These are phyloP conservation scores for Drosophila bifasciata DNA, from an alignment of 1,140 invertebrate genomes.

Conservation along the genomic window DNA sequence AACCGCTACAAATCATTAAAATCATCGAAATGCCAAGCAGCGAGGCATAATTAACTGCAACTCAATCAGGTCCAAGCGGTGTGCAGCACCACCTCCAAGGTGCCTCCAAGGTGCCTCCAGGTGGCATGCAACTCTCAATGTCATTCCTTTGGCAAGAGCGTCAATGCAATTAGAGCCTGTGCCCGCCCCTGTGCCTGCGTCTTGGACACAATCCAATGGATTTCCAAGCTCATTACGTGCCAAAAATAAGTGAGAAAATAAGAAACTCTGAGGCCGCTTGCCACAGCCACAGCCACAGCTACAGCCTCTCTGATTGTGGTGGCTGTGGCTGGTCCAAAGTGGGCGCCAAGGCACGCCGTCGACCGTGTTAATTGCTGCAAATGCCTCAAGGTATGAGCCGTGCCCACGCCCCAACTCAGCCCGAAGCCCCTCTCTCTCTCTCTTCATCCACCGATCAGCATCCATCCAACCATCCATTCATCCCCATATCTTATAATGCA, in stretches of 20 bases:
- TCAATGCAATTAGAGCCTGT: slow-evolving; percentile 71
- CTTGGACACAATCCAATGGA: slow-evolving; percentile 39
- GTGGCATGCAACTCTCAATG: slow-evolving; percentile 30
- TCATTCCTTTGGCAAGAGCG: slow-evolving; percentile 56
- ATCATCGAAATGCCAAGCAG: slow-evolving; percentile 67
- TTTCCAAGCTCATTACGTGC: slow-evolving; percentile 72
- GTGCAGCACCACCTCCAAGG: not conserved
- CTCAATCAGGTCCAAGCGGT: slow-evolving; percentile 56
- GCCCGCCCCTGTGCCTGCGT: slow-evolving; percentile 13
- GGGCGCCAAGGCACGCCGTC: slow-evolving; percentile 76
- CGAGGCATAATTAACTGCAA: slow-evolving; percentile 75
- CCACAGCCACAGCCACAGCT: slow-evolving; percentile 24
- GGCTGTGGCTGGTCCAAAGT: slow-evolving; percentile 45
- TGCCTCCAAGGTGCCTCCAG: too few species aligned
- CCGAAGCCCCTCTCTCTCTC: slow-evolving; percentile 1
- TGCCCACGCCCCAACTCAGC: slow-evolving; percentile 54
- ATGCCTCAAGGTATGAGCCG: slow-evolving; percentile 60
- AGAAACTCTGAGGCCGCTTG: slow-evolving; percentile 10
- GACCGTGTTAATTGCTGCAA: slow-evolving; percentile 80
- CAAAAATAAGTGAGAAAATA: slow-evolving; percentile 38
- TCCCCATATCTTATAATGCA: slow-evolving; percentile 38
- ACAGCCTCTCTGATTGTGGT: slow-evolving; percentile 41
- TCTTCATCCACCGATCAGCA: not conserved
- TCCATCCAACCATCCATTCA: slow-evolving; percentile 8
- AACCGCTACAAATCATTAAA: slow-evolving; percentile 78